Evolutionary conservation across 2,888 invertebrate genomes (phyloP).

Genomic region (Apamea epomidion): DNA sequence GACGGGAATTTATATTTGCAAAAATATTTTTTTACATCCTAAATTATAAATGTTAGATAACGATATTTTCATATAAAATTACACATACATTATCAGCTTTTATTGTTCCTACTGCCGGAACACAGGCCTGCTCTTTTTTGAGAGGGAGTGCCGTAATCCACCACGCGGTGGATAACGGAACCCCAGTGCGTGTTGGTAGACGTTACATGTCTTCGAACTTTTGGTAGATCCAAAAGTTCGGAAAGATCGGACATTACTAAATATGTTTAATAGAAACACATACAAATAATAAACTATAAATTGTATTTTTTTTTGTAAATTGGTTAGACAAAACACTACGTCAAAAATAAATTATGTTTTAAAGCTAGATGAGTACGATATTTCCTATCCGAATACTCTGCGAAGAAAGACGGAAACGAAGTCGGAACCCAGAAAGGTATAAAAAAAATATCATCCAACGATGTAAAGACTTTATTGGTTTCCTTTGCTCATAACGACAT

Average conservation of each 20-base stretch:
- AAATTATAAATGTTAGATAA: neutral
- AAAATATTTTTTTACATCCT: no score
- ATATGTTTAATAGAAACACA: no score
- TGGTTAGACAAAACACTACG: neutral
- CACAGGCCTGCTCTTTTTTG: neutral
- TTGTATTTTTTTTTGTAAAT: neutral
- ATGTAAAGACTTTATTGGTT: slow-evolving; percentile 42
- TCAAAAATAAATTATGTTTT: neutral
- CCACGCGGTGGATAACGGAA: no score
- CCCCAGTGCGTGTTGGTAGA: no score
- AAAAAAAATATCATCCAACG: slow-evolving; percentile 19
- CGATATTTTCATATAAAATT: neutral
- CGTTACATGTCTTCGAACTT: no score
- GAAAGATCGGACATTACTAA: no score
- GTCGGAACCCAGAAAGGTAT: neutral
- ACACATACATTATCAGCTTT: no score
- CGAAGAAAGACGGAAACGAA: neutral
- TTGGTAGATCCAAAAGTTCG: no score
- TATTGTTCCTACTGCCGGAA: no score
- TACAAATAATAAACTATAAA: neutral
- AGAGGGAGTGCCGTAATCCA: no score
- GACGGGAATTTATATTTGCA: neutral
- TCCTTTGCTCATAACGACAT: slow-evolving; percentile 34
- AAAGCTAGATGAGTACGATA: neutral
- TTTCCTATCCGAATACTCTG: neutral